Evolutionary conservation across 2,113 vertebrate species (phyloP), one percentile per base, ranked within the genome.

Genomic region (Syngnathus floridae): DNA sequence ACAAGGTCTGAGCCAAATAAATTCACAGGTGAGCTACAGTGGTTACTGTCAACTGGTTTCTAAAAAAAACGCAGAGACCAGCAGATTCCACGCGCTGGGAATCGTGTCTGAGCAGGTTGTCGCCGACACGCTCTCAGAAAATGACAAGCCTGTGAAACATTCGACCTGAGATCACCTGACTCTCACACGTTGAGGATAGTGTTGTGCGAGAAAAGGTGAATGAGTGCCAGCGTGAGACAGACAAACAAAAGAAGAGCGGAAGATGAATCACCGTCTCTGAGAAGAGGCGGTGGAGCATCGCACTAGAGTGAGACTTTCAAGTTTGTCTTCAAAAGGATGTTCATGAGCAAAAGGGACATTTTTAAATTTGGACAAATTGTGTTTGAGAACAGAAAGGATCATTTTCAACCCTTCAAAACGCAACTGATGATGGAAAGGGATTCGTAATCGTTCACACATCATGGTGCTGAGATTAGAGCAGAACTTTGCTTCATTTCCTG

Each of bases 121-220:
- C 56, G 57, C 5, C 21, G 81, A 62, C 63, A 17, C 62, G 45
- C 70, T 67, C 59, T 61, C 56, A 75, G 73, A 84, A 77, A 81
- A 84, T 70, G 75, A 83, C 58, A 76, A 74, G 45, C 69, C 63
- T 59, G 64, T 68, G 48, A 79, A 81, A 77, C 74, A 64, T 71
- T 65, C 56, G 1, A 13, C 69, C 60, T 0, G 16, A 66, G 13
- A 61, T 6, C 14, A 67, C 55, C 52, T 55, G 9, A 35, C 57
- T 70, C 73, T 59, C 71, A 62, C 11, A 10, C 46, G 36, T 55
- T 26, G 26, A 16, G 17, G 31, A 19, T 21, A 26, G 56, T 51
- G 61, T 72, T 54, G 56, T 3, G 26, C 17, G 48, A 60, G 63
- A 36, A 43, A 4, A 43, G 48, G 14, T 37, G 21, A n/a, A 55